Evolutionary conservation across 2,888 invertebrate genomes (phyloP), one percentile per base, ranked within the genome.

Genomic region (Diaprepes abbreviatus): DNA sequence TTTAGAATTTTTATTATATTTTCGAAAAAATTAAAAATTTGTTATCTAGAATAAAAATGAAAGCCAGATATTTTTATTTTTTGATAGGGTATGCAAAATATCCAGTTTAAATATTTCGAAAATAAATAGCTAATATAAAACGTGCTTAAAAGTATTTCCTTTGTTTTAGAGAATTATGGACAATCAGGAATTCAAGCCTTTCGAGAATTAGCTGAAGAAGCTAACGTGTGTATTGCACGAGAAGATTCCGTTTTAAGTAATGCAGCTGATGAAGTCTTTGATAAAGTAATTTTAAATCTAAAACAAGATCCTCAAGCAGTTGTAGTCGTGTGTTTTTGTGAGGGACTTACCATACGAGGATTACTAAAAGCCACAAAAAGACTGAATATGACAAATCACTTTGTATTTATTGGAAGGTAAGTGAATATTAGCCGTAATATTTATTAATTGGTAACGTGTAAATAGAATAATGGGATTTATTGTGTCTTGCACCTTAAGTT

Each of bases 241-340:
- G 89, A 89, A 73, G 89, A 90, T 78, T 89, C 88, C 2, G 88
- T 91, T 21, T 82, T 88, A 21, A 88, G 88, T 75, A 87, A 87
- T 70, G 89, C 89, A 0, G 86, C 88, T 45, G 87, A 88, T 64
- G 85, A 85, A 66, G 85, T 85, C 38, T 90, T 88, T 79, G 88
- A 89, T 70, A 84, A 84, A 68, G 86, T 88, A 3, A 83, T 91
- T 36, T 78, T 82, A 45, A 88, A 87, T 76, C 84, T 90, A 31
- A 84, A 86, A 71, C 86, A 86, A 74, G 88, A 88, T 78, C 79
- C 83, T 65, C 84, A 87, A 74, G 87, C 90, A 66, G 81, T 85
- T 36, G 92, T 92, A 6, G 89, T 91, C 59, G 89, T 93, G 14
- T 93, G 93, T 82, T 93, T 93, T 87, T 93, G 93, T 83, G 92